Evolutionary conservation across 2,113 vertebrate genomes (phyloP).

Genomic region (Coptodon bakossiorum): DNA sequence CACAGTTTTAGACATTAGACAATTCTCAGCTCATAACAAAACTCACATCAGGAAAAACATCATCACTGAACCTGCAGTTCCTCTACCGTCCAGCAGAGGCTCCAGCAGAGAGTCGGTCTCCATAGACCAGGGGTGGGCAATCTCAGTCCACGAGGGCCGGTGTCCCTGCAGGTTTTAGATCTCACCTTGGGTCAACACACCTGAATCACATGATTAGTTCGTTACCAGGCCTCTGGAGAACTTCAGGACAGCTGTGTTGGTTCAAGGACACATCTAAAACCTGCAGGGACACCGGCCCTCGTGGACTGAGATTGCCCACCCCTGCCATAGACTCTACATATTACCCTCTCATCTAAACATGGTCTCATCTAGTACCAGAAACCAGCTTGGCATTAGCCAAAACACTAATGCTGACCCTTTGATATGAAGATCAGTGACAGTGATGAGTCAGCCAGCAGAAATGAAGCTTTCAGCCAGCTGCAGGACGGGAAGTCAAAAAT

Average conservation of each 20-base stretch:
- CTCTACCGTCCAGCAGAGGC: neutral
- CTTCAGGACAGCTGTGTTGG: no score
- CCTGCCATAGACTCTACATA: no score
- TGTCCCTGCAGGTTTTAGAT: no score
- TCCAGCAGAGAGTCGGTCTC: neutral
- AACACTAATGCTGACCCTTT: neutral
- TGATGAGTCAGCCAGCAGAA: neutral
- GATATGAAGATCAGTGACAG: neutral
- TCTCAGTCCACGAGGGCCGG: no score
- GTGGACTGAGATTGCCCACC: no score
- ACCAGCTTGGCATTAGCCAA: neutral
- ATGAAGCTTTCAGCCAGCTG: neutral
- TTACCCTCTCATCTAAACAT: neutral
- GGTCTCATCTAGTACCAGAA: neutral
- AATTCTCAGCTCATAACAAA: neutral
- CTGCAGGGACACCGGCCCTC: no score
- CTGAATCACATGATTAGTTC: no score
- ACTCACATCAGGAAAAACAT: neutral
- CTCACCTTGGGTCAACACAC: no score
- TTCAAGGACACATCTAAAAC: no score
- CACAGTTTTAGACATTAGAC: neutral
- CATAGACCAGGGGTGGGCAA: neutral
- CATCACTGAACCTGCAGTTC: neutral
- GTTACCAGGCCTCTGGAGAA: no score
- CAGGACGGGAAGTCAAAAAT: neutral